A percentile compares a stretch with the other conserved stretches of the same genome.
Evolutionary conservation across 2,797 vertebrate genomes (phyloP).

Genomic region (Pseudochirops cupreus): DNA sequence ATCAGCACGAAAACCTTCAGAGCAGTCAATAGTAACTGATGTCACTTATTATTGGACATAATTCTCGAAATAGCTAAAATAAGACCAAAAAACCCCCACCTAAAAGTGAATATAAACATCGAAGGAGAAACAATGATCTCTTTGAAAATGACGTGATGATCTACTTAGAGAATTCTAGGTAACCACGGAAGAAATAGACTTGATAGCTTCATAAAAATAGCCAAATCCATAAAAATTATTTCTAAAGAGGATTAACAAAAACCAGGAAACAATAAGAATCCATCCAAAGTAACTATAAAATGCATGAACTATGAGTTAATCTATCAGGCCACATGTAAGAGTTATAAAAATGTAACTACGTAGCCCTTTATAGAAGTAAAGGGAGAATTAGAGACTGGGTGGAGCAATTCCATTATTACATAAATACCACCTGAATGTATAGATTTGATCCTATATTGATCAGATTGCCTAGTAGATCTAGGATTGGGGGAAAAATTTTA

Average conservation of each 20-base stretch:
- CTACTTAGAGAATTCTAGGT: background rate
- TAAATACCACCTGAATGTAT: background rate
- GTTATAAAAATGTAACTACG: background rate
- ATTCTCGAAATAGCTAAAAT: no score
- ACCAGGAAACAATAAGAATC: background rate
- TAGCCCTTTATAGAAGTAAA: background rate
- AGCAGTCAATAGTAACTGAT: background rate
- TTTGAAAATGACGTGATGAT: background rate
- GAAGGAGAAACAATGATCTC: background rate
- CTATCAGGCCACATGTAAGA: background rate
- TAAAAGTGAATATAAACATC: background rate
- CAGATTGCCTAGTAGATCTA: background rate
- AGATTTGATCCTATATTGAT: background rate
- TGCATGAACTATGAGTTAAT: no score
- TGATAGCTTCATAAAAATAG: background rate
- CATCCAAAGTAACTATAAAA: background rate
- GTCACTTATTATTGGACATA: no score
- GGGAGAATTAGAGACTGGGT: background rate
- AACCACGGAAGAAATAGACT: background rate
- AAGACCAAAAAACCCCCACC: no score
- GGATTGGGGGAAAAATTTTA: background rate
- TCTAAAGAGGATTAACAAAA: background rate
- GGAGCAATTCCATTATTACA: background rate
- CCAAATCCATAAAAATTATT: background rate
- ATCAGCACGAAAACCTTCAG: background rate